Percentiles rank a stretch among this genome's conserved stretches.
Conservation (phyloP, 2,797 vertebrate genomes). For the Chelon labrosus region DNA sequence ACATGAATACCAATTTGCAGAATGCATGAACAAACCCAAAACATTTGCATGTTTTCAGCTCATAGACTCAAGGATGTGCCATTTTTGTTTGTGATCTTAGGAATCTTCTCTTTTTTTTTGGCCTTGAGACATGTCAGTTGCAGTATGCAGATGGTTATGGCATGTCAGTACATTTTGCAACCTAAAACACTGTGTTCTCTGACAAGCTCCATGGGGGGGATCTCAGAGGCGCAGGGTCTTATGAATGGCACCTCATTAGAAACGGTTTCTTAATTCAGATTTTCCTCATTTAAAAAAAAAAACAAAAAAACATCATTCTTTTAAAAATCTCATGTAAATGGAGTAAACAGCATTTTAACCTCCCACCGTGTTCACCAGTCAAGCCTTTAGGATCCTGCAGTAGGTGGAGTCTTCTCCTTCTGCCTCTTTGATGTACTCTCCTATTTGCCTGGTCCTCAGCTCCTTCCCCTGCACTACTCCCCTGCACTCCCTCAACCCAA, state of each 20-base stretch:
- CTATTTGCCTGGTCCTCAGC: constrained; percentile 80
- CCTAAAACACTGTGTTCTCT: constrained; percentile 71
- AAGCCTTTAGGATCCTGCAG: constrained; percentile 76
- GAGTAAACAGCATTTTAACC: constrained; percentile 68
- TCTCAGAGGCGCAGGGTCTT: constrained; percentile 73
- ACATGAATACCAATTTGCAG: constrained; percentile 26
- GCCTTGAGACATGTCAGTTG: constrained; percentile 60
- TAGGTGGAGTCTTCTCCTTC: constrained; percentile 77
- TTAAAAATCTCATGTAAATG: constrained; percentile 30
- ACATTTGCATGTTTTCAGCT: constrained; percentile 62
- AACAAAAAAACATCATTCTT: constrained; percentile 44
- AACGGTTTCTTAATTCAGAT: constrained; percentile 50
- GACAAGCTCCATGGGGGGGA: constrained; percentile 71
- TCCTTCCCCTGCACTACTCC: constrained; percentile 78
- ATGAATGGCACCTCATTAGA: constrained; percentile 70
- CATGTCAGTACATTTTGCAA: constrained; percentile 71
- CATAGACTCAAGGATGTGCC: constrained; percentile 39
- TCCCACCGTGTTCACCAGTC: constrained; percentile 68
- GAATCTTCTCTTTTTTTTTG: constrained; percentile 34
- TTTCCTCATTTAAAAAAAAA: constrained; percentile 60
- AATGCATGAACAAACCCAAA: constrained; percentile 43
- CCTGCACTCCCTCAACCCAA: constrained; percentile 77
- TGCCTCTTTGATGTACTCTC: constrained; percentile 77
- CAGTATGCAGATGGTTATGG: constrained; percentile 67
- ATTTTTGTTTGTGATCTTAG: constrained; percentile 49